Conservation (phyloP, 2,113 vertebrate species). For the Podiceps cristatus region DNA sequence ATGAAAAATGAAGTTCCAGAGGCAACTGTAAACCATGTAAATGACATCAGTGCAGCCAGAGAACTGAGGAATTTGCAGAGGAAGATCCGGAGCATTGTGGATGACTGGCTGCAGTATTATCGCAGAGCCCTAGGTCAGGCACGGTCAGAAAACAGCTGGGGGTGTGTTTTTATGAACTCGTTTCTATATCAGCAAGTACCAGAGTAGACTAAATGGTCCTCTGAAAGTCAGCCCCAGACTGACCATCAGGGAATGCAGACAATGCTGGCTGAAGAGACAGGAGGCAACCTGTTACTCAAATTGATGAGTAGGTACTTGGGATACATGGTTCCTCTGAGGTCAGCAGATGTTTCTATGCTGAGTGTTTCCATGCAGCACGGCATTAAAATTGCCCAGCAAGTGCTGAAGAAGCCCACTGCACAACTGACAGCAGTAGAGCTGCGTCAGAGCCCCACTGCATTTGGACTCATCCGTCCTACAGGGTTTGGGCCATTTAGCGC, state of each 20-base stretch:
- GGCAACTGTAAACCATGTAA: slow-evolving; percentile 36
- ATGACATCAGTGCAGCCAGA: slow-evolving; percentile 17
- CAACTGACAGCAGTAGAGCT: not conserved
- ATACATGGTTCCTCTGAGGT: not conserved
- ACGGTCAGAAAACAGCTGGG: not conserved
- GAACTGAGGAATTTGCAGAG: slow-evolving; percentile 71
- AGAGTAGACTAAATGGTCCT: not conserved
- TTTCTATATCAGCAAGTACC: not conserved
- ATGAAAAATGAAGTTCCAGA: slow-evolving; percentile 29
- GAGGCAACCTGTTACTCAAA: not conserved
- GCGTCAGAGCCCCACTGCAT: not conserved
- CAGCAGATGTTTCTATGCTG: not conserved
- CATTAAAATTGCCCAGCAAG: not conserved
- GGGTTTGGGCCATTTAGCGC: rapidly evolving
- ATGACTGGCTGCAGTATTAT: slow-evolving; percentile 78
- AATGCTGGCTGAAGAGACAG: not conserved
- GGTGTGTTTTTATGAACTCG: not conserved
- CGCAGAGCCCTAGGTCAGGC: slow-evolving; percentile 68
- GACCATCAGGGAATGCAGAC: not conserved
- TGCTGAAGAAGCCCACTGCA: not conserved
- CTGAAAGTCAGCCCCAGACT: not conserved
- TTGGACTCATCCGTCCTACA: not conserved
- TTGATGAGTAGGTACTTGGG: not conserved
- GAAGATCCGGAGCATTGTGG: slow-evolving; percentile 66
- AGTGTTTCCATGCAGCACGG: not conserved